Evolutionary conservation across 2,888 invertebrate genomes (phyloP), one percentile per base, ranked within the genome.

Genomic region (Agriopis marginaria): DNA sequence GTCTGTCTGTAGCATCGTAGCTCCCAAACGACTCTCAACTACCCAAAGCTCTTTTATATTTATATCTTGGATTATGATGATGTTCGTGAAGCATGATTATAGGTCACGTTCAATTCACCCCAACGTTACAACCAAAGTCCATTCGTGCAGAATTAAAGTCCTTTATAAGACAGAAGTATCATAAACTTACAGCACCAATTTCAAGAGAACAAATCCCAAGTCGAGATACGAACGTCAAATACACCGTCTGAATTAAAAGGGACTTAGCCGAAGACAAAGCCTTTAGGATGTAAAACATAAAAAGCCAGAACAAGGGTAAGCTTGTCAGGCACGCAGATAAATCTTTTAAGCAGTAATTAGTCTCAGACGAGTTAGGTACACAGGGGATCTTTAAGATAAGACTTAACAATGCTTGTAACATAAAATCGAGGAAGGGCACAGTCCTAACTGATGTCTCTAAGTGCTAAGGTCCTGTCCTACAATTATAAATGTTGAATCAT

Each of bases 301-400:
- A 76, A 70, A 69, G 63, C 67, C 65, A 67, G 64, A 74, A 73
- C 75, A 64, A 75, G 73, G 73, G 71, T 70, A 62, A 59, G 64
- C 47, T 58, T 70, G 66, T 60, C 66, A 66, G 65, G 56, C 54
- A 23, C 58, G 60, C 60, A 63, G 74, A 74, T 74, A 73, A 76
- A 70, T 71, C 72, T 64, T 23, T 23, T 66, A 68, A 66, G 68
- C 59, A 60, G 65, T 69, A 72, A 70, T 74, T 74, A 74, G 69
- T 23, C 14, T 66, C 66, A 70, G 66, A 72, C 61, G 67, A 64
- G 59, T 9, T 70, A 65, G 55, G 65, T 60, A 68, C 59, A 68
- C 54, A 56, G 32, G 51, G 55, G 59, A 39, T 58, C 62, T 47
- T 55, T 56, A 44, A 58, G 63, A 66, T 60, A 70, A 42, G 55